Base-by-base conservation (phyloP, 2,888 invertebrate genomes). In the Panopea generosa region DNA sequence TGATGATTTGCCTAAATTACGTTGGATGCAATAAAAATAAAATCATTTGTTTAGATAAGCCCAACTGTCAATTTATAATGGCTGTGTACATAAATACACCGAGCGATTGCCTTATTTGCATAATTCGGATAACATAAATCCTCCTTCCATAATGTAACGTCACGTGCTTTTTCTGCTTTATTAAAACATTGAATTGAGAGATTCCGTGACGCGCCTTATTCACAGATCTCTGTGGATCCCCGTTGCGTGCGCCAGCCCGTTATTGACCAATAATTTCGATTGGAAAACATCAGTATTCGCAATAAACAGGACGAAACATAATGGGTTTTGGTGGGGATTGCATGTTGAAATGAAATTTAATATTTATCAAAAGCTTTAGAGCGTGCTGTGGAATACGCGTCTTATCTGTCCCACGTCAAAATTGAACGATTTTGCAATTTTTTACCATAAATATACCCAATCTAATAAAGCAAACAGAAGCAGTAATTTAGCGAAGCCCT, bases 321-420 rank as follows among this genome's bases (percentile, higher is more conserved):
- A 81, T 81, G 80, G 73, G 71, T 63, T 77, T 72, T 53, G 50
- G 61, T 24, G 50, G 43, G 66, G 53, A 72, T 80, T 76, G 79
- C 79, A 80, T 80, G 79, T 72, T 69, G 49, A 69, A 75, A 75
- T 76, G 79, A 80, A 80, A 69, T 72, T 76, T 69, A 80, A 80
- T 80, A 80, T 76, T 57, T 79, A 79, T 74, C 75, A 72, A 61
- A 69, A 66, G 69, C 57, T 69, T 49, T 45, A 43, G 69, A 52
- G 62, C 79, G 75, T 80, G 79, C 69, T 47, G 20, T 43, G 20
- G 71, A 71, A 75, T 71, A 66, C 61, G 59, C 61, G 69, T 60
- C 63, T 63, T 59, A 63, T 62, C 67, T 47, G 57, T 50, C 45
- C 56, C 59, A 43, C 53, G 62, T 43, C 71, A 68, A 70, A 71